Evolutionary conservation across 1,140 invertebrate species (phyloP).

Genomic region (Musca vetustissima): DNA sequence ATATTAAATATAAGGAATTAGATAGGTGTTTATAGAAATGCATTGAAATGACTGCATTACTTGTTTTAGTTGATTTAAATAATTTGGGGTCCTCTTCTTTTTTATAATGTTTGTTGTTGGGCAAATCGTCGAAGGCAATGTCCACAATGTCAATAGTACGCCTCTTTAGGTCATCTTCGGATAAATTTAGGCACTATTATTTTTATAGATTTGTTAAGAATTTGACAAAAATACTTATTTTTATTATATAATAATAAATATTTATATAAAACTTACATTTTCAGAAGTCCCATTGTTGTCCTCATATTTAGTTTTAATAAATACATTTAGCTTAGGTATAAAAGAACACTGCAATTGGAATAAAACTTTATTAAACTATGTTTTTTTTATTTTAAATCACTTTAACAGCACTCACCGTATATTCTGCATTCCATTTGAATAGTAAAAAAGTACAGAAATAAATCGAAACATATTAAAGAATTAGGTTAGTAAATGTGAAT

Average conservation of each 20-base stretch:
- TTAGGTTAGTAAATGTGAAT: too few relatives aligned
- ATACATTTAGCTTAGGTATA: constrained; percentile 83
- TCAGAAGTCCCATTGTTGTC: constrained; percentile 85
- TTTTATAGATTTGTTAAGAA: too few relatives aligned
- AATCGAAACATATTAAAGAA: too few relatives aligned
- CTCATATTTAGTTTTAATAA: constrained; percentile 88
- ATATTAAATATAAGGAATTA: neutral
- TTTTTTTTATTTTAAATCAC: too few relatives aligned
- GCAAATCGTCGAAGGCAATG: constrained; percentile 85
- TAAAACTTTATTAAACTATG: too few relatives aligned
- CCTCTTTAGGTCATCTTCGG: constrained; percentile 71
- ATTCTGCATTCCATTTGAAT: too few relatives aligned
- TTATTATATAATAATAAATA: neutral
- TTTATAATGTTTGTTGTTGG: constrained; percentile 82
- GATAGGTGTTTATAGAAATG: neutral
- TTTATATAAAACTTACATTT: constrained; percentile 69
- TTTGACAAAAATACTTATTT: constrained; percentile 30
- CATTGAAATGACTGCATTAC: constrained; percentile 28
- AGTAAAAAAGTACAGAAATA: too few relatives aligned
- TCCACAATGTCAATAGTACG: constrained; percentile 81
- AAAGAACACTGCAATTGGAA: constrained; percentile 92
- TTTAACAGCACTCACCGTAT: too few relatives aligned
- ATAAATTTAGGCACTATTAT: constrained; percentile 76
- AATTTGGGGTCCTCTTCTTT: constrained; percentile 82
- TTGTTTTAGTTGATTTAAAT: constrained; percentile 80